Conservation (phyloP, 2,113 vertebrate species). For the Sylvilagus bachmani region DNA sequence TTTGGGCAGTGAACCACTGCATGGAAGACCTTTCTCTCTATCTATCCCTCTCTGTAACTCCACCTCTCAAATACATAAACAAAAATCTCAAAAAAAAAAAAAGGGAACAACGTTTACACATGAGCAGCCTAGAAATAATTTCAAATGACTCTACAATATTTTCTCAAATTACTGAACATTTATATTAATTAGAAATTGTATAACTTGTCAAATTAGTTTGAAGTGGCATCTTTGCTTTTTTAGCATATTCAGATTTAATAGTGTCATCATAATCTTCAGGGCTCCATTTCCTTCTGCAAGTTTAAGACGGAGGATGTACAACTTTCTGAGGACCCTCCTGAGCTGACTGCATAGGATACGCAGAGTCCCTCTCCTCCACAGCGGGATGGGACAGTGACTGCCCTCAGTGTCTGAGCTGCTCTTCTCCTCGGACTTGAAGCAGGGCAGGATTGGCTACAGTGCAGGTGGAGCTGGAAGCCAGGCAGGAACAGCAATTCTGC, state of each 20-base stretch:
- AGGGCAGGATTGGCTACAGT: background rate
- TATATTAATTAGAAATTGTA: background rate
- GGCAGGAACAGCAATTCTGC: background rate
- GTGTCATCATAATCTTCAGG: background rate
- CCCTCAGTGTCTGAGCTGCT: background rate
- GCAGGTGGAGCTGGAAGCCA: background rate
- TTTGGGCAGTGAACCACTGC: too few species aligned
- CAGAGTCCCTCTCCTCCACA: too few species aligned
- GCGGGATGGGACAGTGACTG: background rate
- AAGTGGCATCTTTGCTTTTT: background rate
- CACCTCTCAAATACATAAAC: too few species aligned
- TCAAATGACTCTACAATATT: background rate
- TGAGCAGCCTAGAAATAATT: background rate
- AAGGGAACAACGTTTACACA: background rate
- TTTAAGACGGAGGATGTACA: background rate
- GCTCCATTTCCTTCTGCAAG: background rate
- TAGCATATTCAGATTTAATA: background rate
- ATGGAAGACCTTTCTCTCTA: too few species aligned
- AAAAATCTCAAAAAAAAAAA: too few species aligned
- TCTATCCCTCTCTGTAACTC: too few species aligned
- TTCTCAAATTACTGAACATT: background rate
- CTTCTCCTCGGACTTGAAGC: background rate
- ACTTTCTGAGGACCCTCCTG: background rate
- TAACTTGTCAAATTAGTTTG: background rate
- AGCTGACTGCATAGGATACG: fast-evolving